Evolutionary conservation across 1,140 invertebrate species (phyloP), one percentile per base, ranked within the genome.

Genomic region (Myzus persicae): DNA sequence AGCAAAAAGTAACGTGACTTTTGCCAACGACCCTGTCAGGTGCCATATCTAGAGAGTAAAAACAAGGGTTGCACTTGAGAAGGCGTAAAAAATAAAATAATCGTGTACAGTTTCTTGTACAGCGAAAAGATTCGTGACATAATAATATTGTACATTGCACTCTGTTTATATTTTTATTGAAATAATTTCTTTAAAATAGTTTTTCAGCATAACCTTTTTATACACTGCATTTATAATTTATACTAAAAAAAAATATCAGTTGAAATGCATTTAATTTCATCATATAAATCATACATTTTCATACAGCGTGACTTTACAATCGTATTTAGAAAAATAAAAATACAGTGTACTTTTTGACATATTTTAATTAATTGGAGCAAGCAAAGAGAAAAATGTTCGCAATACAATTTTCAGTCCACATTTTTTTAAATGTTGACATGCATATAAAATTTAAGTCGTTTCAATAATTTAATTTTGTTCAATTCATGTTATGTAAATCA

Each of bases 21-120:
- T 92, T 81, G 42, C 42, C n/a, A 38, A 82, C 46, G 40, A 76
- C 42, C 31, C 59, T 82, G 67, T 82, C 67, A 82, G 90, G 90
- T 48, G 38, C 67, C n/a, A 82, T 82, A 48, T 9, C 20, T 11
- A 46, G 59, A n/a, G 54, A 91, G 59, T 82, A 46, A 92, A 81
- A 38, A 44, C 9, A 92, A 92, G 90, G 67, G 90, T 91, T 48
- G 90, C 59, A 82, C 90, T 92, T 22, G 42, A 92, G 44, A 82
- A 92, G 44, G 76, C 44, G 90, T 82, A 81, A 92, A 81, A 92
- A 82, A 92, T 81, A 92, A 51, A 82, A 82, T 82, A 92, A 92
- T 82, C 44, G 76, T 76, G 44, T 46, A 48, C 42, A 31, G 31
- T 91, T 76, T 81, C 59, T 92, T 48, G 90, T 48, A 44, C 24